These are phyloP conservation scores for Nesidiocoris tenuis DNA, from an alignment of 2,888 invertebrate genomes.

Conservation along the genomic window DNA sequence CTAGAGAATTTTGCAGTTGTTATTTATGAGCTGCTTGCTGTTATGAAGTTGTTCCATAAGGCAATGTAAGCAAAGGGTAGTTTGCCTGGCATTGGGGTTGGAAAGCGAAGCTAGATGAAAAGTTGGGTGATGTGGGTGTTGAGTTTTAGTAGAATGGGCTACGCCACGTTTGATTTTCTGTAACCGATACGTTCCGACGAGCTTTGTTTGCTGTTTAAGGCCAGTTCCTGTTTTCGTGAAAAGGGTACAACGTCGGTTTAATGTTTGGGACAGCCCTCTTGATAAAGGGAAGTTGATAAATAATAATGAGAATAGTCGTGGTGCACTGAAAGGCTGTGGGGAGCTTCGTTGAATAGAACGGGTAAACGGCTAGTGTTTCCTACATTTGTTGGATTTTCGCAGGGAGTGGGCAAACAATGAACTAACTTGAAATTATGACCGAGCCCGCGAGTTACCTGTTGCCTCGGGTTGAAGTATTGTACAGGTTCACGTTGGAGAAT, in stretches of 20 bases:
- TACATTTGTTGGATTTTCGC: not conserved
- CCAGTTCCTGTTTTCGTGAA: constrained; percentile 28
- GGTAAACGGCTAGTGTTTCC: not conserved
- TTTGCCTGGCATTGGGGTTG: not conserved
- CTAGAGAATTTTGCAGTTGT: not conserved
- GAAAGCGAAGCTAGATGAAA: not conserved
- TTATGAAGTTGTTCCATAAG: no score
- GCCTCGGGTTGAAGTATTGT: not conserved
- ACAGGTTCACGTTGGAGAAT: not conserved
- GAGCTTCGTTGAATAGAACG: no score
- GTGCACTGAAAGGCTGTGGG: not conserved
- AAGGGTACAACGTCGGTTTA: constrained; percentile 27
- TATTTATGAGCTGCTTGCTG: not conserved
- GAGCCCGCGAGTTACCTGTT: not conserved
- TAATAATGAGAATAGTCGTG: constrained; percentile 33
- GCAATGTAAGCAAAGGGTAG: not conserved
- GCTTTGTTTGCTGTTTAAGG: constrained; percentile 41
- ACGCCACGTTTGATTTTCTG: constrained; percentile 33
- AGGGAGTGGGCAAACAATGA: not conserved
- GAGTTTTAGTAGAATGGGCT: constrained; percentile 25
- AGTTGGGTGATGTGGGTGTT: not conserved
- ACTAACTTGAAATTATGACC: not conserved
- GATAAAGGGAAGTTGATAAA: constrained; percentile 36
- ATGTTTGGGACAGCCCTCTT: constrained; percentile 5
- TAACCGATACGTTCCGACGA: constrained; percentile 35